Conservation (phyloP, 2,797 vertebrate genomes). For the Brachyalestes nurse region DNA sequence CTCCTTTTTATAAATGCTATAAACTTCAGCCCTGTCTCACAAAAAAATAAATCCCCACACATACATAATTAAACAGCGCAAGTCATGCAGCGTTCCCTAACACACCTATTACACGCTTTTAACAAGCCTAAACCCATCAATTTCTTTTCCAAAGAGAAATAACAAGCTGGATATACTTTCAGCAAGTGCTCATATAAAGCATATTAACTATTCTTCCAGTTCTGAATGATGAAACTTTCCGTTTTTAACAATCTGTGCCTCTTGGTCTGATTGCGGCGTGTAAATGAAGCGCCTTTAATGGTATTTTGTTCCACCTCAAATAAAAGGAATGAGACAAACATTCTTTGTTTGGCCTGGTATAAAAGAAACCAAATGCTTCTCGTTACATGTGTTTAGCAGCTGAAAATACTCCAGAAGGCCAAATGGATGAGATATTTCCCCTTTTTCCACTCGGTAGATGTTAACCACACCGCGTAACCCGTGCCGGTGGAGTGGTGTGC, state of each 20-base stretch:
- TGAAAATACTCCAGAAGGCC: slow-evolving; percentile 41
- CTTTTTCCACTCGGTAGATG: slow-evolving; percentile 59
- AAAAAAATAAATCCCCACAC: slow-evolving; percentile 25
- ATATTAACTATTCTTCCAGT: neutral
- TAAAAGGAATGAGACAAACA: slow-evolving; percentile 30
- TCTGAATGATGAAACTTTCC: slow-evolving; percentile 9
- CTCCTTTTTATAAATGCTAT: slow-evolving; percentile 64
- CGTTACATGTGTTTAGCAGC: slow-evolving; percentile 52
- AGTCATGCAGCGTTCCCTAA: slow-evolving; percentile 14
- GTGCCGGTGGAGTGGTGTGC: slow-evolving; percentile 57
- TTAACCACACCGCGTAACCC: slow-evolving; percentile 61
- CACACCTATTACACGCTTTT: slow-evolving; percentile 1
- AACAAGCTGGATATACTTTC: neutral
- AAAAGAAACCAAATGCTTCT: slow-evolving; percentile 34
- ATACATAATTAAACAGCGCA: slow-evolving; percentile 16
- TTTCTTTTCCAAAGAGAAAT: neutral
- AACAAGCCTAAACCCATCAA: neutral
- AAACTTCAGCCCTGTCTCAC: slow-evolving; percentile 52
- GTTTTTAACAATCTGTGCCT: neutral
- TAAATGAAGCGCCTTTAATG: slow-evolving; percentile 10
- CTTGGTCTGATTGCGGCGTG: neutral
- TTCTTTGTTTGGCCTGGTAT: slow-evolving; percentile 43
- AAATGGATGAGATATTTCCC: slow-evolving; percentile 60
- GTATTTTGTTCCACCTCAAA: slow-evolving; percentile 29
- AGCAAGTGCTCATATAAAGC: slow-evolving; percentile 2